Conservation (phyloP, 2,888 invertebrate species). For the Pinctada fucata region DNA sequence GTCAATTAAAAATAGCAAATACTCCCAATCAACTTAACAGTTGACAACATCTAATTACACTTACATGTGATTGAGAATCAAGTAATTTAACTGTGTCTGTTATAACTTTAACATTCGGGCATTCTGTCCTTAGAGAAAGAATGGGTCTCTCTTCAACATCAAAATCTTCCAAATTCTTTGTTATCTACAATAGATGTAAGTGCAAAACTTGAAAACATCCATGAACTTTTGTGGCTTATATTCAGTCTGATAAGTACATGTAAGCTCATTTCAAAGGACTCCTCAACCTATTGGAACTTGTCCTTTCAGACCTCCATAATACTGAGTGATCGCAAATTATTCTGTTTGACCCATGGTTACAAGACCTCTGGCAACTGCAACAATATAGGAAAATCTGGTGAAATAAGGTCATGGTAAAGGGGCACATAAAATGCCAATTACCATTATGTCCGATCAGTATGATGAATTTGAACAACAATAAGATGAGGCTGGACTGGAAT, state of each 20-base stretch:
- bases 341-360: too few species aligned
- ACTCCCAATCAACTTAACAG: too few species aligned
- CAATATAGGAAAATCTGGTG: too few species aligned
- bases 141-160: conserved; percentile 88
- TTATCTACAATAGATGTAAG: conserved; percentile 79
- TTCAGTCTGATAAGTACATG: not conserved
- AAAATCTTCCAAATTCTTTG: conserved; percentile 90
- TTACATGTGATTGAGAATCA: conserved; percentile 74
- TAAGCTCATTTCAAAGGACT: not conserved
- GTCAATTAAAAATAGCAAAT: too few species aligned
- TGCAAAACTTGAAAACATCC: not conserved
- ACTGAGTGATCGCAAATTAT: too few species aligned
- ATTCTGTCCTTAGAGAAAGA: conserved; percentile 57
- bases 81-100: conserved; percentile 72
- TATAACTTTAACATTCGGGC: conserved; percentile 83
- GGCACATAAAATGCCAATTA: too few species aligned
- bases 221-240: not conserved
- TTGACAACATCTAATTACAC: conserved; percentile 4
- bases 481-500: too few species aligned
- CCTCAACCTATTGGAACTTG: not conserved
- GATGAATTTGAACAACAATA: too few species aligned
- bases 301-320: too few species aligned
- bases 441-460: too few species aligned
- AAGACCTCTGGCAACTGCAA: too few species aligned
- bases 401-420: too few species aligned